Evolutionary conservation across 2,888 invertebrate genomes (phyloP).

Genomic region (Hanleya hanleyi): DNA sequence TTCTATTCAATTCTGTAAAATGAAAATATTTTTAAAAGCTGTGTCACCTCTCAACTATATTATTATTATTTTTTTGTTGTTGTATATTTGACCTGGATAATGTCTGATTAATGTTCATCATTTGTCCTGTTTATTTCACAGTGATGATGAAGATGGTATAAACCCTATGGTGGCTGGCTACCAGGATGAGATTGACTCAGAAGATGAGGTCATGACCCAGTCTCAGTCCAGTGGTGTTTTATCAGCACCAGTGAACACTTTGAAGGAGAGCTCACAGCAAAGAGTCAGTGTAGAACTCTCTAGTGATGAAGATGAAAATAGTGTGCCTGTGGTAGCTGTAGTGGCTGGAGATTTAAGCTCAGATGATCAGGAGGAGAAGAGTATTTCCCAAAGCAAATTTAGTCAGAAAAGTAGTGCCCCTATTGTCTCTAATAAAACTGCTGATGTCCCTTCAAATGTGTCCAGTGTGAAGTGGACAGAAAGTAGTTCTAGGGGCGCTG

Average conservation of each 20-base stretch:
- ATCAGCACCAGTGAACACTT: background rate
- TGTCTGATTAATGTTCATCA: too few relatives aligned
- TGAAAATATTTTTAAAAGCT: too few relatives aligned
- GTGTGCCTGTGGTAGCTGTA: slow-evolving; percentile 26
- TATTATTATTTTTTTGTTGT: background rate
- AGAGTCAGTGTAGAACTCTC: slow-evolving; percentile 43
- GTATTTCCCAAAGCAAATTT: too few relatives aligned
- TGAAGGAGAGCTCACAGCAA: background rate
- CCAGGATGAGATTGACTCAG: slow-evolving; percentile 87
- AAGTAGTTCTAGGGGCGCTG: background rate
- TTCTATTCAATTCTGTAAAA: too few relatives aligned
- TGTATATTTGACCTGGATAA: too few relatives aligned
- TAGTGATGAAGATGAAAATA: slow-evolving; percentile 49
- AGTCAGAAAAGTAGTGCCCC: background rate
- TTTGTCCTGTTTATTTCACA: too few relatives aligned
- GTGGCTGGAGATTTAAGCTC: slow-evolving; percentile 48
- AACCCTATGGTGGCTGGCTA: slow-evolving; percentile 81
- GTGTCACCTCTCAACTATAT: too few relatives aligned
- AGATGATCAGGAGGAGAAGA: slow-evolving; percentile 40
- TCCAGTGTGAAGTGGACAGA: background rate
- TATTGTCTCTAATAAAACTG: background rate
- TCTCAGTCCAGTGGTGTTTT: background rate
- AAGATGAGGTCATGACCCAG: slow-evolving; percentile 73
- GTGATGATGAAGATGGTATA: slow-evolving; percentile 54
- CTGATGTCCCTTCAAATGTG: background rate